Conservation (phyloP, 2,888 invertebrate genomes). For the Andrena minutula region DNA sequence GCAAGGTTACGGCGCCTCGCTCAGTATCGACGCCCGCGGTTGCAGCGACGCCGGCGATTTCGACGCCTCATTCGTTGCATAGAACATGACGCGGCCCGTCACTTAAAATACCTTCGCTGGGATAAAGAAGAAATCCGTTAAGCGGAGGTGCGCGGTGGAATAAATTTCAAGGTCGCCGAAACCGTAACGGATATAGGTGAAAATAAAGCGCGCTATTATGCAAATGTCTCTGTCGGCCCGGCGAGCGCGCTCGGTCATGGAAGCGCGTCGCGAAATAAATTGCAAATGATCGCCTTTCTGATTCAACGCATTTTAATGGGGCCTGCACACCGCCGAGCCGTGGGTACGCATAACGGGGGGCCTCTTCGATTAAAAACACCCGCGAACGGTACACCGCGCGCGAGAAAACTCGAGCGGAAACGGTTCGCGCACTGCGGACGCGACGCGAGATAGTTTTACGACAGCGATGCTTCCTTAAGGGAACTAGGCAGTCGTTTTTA, state of each 20-base stretch:
- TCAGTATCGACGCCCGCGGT: neutral
- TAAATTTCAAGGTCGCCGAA: slow-evolving; percentile 54
- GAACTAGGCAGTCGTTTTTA: too few species aligned
- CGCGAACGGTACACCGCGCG: slow-evolving; percentile 24
- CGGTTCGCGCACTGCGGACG: neutral
- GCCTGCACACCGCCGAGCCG: neutral
- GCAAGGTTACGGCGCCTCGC: neutral
- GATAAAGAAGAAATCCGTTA: slow-evolving; percentile 31
- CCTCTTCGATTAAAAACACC: neutral
- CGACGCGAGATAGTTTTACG: neutral
- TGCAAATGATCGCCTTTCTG: slow-evolving; percentile 21
- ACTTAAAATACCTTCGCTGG: neutral
- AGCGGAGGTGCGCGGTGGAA: slow-evolving; percentile 21
- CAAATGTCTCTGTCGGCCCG: slow-evolving; percentile 16
- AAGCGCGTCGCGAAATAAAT: slow-evolving; percentile 28
- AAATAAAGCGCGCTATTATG: slow-evolving; percentile 44
- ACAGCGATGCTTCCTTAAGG: neutral
- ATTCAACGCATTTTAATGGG: slow-evolving; percentile 16
- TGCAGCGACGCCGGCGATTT: slow-evolving; percentile 27
- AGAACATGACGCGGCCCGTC: slow-evolving; percentile 6
- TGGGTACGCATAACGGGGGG: slow-evolving; percentile 18
- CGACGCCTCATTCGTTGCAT: slow-evolving; percentile 20
- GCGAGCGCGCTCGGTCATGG: slow-evolving; percentile 2
- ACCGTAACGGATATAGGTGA: slow-evolving; percentile 50
- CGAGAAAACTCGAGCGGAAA: neutral